Base-by-base conservation (phyloP, 2,113 vertebrate genomes). In the Andinoacara biseriatus region DNA sequence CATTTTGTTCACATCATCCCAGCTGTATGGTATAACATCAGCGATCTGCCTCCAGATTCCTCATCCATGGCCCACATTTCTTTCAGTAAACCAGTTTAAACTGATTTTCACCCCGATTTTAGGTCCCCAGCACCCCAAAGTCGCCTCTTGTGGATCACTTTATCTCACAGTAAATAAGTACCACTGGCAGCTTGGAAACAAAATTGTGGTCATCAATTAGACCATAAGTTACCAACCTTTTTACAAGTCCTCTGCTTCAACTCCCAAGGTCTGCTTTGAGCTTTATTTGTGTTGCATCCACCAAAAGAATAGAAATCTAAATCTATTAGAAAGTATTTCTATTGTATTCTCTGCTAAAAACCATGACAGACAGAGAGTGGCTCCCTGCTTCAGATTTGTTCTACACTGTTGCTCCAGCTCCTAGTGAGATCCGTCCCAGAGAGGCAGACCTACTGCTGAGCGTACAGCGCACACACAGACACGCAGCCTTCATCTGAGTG, bases 351-450 rank as follows among this genome's bases (percentile, higher is more conserved):
- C 38, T 24, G 7, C 9, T 24, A 10, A n/a, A 65, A 46, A n/a
- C 62, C 1, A 5, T 3, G 4, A 35, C 52, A 8, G 18, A 17
- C 59, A 62, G 4, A 24, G 52, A 4, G 18, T 3, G 6, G 18
- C 29, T 40, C 31, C 26, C n/a, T 17, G 46, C 31, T 24, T 14
- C 26, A 26, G 77, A 2, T 20, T 74, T 8, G 35, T 35, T 63
- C 43, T 22, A 18, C 43, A 8, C 10, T 35, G 40, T 69, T 14
- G 33, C 57, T 83, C 72, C 76, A 35, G n/a, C 65, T 82, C 75
- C 35, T 5, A 62, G 84, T 76, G 86, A 82, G 85, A 87, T 61
- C 58, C 75, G 85, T 90, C 85, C 83, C 91, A 76, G 78, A 82
- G 88, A 90, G 72, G 74, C 80, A 67, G 88, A 79, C 82, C 77